Evolutionary conservation across 2,888 invertebrate genomes (phyloP), one percentile per base, ranked within the genome.

Genomic region (Pachycephus smyrnensis): DNA sequence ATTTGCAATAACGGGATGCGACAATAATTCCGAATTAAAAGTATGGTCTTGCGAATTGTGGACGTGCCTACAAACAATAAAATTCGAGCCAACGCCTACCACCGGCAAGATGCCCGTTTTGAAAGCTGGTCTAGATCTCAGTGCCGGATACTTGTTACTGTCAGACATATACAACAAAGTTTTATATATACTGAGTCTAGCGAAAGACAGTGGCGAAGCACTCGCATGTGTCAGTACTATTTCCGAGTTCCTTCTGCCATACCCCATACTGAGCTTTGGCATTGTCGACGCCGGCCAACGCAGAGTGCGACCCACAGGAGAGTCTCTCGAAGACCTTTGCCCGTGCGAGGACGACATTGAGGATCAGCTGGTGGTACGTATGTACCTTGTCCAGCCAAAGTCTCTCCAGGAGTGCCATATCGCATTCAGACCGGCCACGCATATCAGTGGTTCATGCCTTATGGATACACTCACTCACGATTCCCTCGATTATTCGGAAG

Each of bases 31-130:
- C 0, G 97, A 97, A 87, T 93, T 99, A 77, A 98, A 98, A 92
- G 93, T 96, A 74, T 99, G 98, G 98, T 97, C 97, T 11, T 99
- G 98, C 91, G 97, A 98, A 89, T 94, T 96, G 0, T 99, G 99
- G 99, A 94, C 94, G 75, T 98, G 98, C 88, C 92, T 98, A n/a
- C 99, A 98, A 91, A 97, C 96, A 0, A 94, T 98, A 68, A 94
- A 93, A 40, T 96, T 97, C 88, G 92, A 93, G 2, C 93, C 95
- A 0, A 90, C 92, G 31, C 92, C 93, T 0, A 88, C 89, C 31
- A 90, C 92, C 2, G 84, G 92, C 6, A 89, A 90, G 77, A 85
- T 91, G 69, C 92, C 92, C 9, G 94, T 94, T 36, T 91, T 97
- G 71, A 96, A 97, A 90, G 96, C 97, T 0, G 94, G 95, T 85